phyloP scores from a whole-genome alignment of 2,113 vertebrate genomes.

The Actenoides lindsayi region DNA sequence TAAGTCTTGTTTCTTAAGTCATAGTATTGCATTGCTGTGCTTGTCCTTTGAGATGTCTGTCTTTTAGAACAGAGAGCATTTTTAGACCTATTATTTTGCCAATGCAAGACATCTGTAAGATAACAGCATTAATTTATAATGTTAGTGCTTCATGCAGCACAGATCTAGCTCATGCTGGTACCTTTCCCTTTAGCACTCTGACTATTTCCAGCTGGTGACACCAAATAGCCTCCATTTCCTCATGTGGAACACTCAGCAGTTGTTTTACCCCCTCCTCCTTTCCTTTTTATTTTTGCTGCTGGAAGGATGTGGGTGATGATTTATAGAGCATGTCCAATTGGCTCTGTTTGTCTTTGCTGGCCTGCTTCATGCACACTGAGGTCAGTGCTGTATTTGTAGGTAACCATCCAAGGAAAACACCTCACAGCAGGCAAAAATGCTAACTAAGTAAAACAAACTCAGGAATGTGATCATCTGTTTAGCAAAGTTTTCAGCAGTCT shows the following conservation, averaged over 20 bases:
- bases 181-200: conserved; percentile 75
- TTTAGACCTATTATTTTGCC: neutral
- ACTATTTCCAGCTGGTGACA: conserved; percentile 86
- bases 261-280: conserved; percentile 46
- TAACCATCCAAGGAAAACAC: conserved; percentile 78
- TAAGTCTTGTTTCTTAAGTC: neutral
- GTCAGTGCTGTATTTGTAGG: conserved; percentile 70
- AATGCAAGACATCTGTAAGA: neutral
- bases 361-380: conserved; percentile 57
- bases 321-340: conserved; percentile 78
- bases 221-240: conserved; percentile 76
- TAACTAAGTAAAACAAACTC: conserved; percentile 73
- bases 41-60: neutral
- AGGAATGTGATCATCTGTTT: conserved; percentile 70
- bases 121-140: conserved; percentile 11
- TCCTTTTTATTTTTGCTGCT: conserved; percentile 72
- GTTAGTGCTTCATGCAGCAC: neutral
- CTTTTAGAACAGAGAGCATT: neutral
- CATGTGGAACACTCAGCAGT: conserved; percentile 71
- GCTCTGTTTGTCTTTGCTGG: conserved; percentile 72
- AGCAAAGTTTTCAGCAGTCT: conserved; percentile 62
- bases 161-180: conserved; percentile 32
- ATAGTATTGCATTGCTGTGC: neutral
- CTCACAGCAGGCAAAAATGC: conserved; percentile 69
- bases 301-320: conserved; percentile 79